Evolutionary conservation across 1,140 invertebrate genomes (phyloP), one percentile per base, ranked within the genome.

Genomic region (Anagrus nilaparvatae): DNA sequence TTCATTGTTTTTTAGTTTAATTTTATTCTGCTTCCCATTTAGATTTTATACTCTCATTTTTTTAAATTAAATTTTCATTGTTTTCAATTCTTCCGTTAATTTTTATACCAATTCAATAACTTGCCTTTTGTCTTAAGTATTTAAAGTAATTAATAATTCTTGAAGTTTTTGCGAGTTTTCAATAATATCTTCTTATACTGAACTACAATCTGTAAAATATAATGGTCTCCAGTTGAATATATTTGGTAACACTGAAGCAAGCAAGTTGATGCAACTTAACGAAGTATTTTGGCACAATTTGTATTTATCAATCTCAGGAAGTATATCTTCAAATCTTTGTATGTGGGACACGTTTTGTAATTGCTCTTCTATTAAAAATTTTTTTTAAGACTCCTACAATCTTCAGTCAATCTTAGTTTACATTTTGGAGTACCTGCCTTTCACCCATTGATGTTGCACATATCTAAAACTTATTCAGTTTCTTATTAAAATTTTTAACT

Each of bases 361-460:
- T 37, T 43, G 5, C 33, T 56, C 51, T 3, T 53, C 55, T 10
- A 44, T 32, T 6, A 40, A 40, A n/a, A 59, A 19, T 44, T 63
- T 60, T 23, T 52, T 61, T 38, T 38, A 0, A 65, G 37, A 24
- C 21, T 24, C 7, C 54, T 35, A 6, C 51, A 52, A 39, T 65
- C 54, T 4, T 42, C 35, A 2, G 43, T 37, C 4, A 56, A 17
- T 5, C 54, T 44, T 5, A 61, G 44, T 2, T 50, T 27, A 4
- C 35, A 16, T 44, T 56, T 59, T n/a, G 57, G 57, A 17, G 55
- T 63, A 4, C 44, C 52, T 2, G 56, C 2, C 16, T 16, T 10
- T 4, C 12, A 6, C 17, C 25, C 3, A 36, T n/a, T 2, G 4
- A 14, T 24, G 13, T 24, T 13, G 13, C 7, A 1, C 13, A 8